phyloP scores from a whole-genome alignment of 2,888 invertebrate species.

The Diarsia brunnea region DNA sequence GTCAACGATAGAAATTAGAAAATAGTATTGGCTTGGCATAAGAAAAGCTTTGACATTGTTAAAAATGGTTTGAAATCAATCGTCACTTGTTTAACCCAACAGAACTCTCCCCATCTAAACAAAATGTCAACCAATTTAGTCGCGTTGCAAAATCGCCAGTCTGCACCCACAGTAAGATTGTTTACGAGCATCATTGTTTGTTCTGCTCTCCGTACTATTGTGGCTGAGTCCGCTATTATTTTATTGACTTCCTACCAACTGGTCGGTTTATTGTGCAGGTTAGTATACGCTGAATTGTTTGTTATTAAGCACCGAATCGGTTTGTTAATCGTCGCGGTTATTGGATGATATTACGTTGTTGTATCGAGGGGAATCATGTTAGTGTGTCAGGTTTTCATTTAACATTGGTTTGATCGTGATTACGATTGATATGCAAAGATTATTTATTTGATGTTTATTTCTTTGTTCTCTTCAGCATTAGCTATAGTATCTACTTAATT shows the following conservation, averaged over 20 bases:
- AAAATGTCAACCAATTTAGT: constrained; percentile 24
- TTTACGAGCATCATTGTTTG: constrained; percentile 83
- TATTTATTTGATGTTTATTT: background rate
- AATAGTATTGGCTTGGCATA: background rate
- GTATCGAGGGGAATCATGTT: constrained; percentile 29
- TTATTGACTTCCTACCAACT: constrained; percentile 85
- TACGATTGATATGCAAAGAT: background rate
- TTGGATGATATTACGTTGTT: constrained; percentile 46
- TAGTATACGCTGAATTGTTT: constrained; percentile 68
- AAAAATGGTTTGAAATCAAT: background rate
- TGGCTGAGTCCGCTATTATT: constrained; percentile 78
- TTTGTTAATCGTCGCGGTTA: constrained; percentile 63
- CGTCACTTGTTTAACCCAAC: background rate
- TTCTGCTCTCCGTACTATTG: constrained; percentile 75
- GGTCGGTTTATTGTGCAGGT: constrained; percentile 75
- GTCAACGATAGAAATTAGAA: background rate
- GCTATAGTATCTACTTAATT: background rate
- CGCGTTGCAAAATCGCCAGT: constrained; percentile 59
- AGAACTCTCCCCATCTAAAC: background rate
- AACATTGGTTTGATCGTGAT: constrained; percentile 16
- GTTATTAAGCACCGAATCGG: constrained; percentile 62
- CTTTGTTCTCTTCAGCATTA: background rate
- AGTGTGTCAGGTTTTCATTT: constrained; percentile 45
- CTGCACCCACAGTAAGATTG: constrained; percentile 70
- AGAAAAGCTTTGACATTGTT: background rate